A percentile compares a stretch with the other conserved stretches of the same genome.
Evolutionary conservation across 2,888 invertebrate species (phyloP).

Genomic region (Drosophila peninsularis): DNA sequence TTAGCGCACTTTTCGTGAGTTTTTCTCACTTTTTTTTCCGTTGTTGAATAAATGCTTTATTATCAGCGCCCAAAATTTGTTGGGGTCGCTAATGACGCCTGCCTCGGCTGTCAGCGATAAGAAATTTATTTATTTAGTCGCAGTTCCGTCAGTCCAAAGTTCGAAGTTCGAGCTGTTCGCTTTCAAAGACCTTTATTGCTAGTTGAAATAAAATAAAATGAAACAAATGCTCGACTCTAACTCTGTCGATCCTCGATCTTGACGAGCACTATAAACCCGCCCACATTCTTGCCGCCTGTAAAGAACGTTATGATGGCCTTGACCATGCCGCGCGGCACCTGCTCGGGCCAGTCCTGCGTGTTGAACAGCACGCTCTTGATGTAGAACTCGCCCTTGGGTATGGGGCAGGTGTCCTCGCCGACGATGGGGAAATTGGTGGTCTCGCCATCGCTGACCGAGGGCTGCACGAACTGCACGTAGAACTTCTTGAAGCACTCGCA

Average conservation of each 20-base stretch:
- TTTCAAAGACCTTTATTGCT: conserved; percentile 57
- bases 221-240: background rate
- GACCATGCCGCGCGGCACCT: conserved; percentile 74
- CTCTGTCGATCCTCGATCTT: conserved; percentile 69
- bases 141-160: too few species aligned
- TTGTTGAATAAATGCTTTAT: conserved; percentile 68
- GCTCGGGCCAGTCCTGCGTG: conserved; percentile 75
- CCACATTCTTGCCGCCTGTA: conserved; percentile 62
- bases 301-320: conserved; percentile 74
- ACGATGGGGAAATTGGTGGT: conserved; percentile 74
- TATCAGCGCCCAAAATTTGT: conserved; percentile 28
- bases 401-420: conserved; percentile 72
- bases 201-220: conserved; percentile 1
- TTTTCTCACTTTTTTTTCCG: conserved; percentile 18
- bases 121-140: conserved; percentile 57
- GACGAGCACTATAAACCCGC: conserved; percentile 63
- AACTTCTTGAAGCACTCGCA: conserved; percentile 80
- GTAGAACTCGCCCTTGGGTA: conserved; percentile 74
- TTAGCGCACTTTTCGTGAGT: conserved; percentile 46
- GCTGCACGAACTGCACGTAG: conserved; percentile 74
- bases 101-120: conserved; percentile 35
- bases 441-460: conserved; percentile 66
- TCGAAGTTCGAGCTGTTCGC: conserved; percentile 18
- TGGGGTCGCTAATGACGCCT: conserved; percentile 53
- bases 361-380: conserved; percentile 68